Conservation (phyloP, 2,113 vertebrate genomes). For the Scalopus aquaticus region DNA sequence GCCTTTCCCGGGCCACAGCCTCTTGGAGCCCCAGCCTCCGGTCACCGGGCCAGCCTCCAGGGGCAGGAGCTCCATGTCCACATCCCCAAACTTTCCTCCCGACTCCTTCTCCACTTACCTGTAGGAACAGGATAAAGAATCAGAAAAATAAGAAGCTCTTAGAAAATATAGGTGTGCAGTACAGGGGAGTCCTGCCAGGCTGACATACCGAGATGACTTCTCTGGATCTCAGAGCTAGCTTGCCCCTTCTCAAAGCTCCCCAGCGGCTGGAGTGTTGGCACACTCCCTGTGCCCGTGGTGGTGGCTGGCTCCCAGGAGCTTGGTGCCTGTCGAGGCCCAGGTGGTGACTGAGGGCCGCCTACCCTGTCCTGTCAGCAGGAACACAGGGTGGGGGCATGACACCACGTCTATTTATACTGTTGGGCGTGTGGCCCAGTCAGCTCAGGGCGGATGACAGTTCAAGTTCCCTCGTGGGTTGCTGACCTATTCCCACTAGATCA, state of each 20-base stretch:
- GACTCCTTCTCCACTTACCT: constrained; percentile 71
- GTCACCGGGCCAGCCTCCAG: constrained; percentile 25
- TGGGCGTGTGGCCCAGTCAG: background rate
- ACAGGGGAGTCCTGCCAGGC: background rate
- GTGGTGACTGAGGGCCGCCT: background rate
- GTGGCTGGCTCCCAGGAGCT: background rate
- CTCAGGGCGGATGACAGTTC: background rate
- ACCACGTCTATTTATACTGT: constrained; percentile 23
- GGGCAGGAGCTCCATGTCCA: constrained; percentile 30
- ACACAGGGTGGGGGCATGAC: background rate
- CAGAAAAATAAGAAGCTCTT: background rate
- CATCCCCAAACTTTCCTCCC: constrained; percentile 42
- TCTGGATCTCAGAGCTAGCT: background rate
- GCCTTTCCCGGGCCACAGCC: constrained; percentile 59
- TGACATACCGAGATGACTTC: rapidly evolving
- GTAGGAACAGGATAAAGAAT: background rate
- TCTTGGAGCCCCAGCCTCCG: constrained; percentile 57
- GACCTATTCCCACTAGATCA: background rate
- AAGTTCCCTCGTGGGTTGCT: background rate
- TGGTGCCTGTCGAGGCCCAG: background rate
- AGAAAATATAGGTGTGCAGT: background rate
- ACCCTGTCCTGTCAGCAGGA: constrained; percentile 12
- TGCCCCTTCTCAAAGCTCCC: background rate
- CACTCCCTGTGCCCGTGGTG: background rate
- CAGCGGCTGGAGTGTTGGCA: background rate